Percentiles rank a stretch among this genome's conserved stretches.
phyloP scores from a whole-genome alignment of 2,113 vertebrate genomes.

The Thamnaconus septentrionalis region DNA sequence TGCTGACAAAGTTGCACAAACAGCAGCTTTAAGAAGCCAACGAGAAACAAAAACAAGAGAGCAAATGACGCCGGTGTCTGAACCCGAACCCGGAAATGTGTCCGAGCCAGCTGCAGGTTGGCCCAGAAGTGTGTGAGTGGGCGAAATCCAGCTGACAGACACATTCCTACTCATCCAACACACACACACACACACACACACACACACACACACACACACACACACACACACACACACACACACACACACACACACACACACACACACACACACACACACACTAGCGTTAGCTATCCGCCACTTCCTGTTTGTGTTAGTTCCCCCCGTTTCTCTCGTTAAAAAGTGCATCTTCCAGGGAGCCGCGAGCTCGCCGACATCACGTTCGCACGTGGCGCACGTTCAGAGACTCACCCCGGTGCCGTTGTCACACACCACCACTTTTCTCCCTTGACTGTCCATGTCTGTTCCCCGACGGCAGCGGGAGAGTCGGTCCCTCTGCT shows the following conservation, averaged over 20 bases:
- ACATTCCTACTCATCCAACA: conserved; percentile 30
- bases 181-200: neutral
- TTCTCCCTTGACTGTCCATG: conserved; percentile 91
- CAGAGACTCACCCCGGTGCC: conserved; percentile 88
- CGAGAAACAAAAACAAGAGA: too few relatives aligned
- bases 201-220: too few relatives aligned
- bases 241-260: neutral
- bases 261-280: conserved; percentile 38
- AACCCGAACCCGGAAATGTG: too few relatives aligned
- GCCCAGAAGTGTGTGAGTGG: conserved; percentile 10
- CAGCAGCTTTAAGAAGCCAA: too few relatives aligned
- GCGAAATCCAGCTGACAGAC: conserved; percentile 40
- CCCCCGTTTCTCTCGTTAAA: neutral
- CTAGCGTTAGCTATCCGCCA: conserved; percentile 24
- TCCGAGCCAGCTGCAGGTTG: neutral
- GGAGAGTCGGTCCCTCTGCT: conserved; percentile 12
- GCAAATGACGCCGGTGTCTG: too few relatives aligned
- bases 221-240: too few relatives aligned
- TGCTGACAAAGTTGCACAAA: too few relatives aligned
- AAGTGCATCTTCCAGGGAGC: too few relatives aligned
- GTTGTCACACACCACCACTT: conserved; percentile 95
- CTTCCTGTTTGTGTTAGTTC: conserved; percentile 49
- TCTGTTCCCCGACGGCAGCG: conserved; percentile 52
- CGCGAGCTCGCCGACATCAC: too few relatives aligned
- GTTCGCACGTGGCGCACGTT: neutral